A percentile compares a stretch with the other conserved stretches of the same genome.
These are phyloP conservation scores for Microcebus jonahi DNA, from an alignment of 2,113 vertebrate species.

Conservation along the genomic window DNA sequence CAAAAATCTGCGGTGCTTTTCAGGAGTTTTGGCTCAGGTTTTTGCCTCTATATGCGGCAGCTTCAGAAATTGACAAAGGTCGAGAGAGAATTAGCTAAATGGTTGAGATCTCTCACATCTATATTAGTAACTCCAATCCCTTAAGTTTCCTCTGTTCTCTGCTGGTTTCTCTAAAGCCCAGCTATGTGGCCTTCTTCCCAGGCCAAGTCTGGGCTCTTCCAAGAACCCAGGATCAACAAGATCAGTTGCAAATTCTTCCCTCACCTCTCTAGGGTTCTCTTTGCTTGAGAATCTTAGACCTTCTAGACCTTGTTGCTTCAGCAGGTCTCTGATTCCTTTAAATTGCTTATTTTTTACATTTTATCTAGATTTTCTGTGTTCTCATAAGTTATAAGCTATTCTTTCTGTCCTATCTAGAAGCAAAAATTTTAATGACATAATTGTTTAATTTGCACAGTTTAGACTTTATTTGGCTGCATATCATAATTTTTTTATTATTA, in stretches of 20 bases:
- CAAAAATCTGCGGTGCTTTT: background rate
- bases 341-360: background rate
- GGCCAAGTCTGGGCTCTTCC: background rate
- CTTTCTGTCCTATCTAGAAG: background rate
- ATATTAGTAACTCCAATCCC: background rate
- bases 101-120: background rate
- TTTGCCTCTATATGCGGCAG: background rate
- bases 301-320: background rate
- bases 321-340: background rate
- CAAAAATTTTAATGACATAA: background rate
- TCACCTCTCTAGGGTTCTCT: background rate
- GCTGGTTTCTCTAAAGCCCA: background rate
- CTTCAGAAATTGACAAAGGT: background rate
- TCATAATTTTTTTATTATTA: background rate
- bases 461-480: background rate
- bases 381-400: background rate
- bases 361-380: constrained; percentile 21
- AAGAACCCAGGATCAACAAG: background rate
- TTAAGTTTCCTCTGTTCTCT: background rate
- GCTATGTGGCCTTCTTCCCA: background rate
- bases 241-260: background rate
- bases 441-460: background rate
- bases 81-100: background rate
- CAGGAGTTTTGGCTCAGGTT: background rate
- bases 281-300: background rate